Percentiles rank a stretch among this genome's conserved stretches.
Conservation (phyloP, 1,140 invertebrate species). For the Pseudachorutes palmiensis region DNA sequence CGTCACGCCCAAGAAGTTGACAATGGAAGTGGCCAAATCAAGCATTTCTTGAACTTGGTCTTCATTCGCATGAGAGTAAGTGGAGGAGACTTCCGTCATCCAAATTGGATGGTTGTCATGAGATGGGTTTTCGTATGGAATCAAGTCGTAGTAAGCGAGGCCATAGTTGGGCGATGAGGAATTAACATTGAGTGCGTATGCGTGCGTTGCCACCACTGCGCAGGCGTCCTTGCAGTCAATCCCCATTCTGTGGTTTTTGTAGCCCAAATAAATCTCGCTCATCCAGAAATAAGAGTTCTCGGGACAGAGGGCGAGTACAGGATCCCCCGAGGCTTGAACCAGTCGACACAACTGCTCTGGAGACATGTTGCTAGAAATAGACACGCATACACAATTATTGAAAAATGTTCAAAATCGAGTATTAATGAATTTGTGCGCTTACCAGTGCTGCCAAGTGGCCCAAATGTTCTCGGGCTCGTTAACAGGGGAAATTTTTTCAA, state of each 20-base stretch:
- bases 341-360: conserved; percentile 22
- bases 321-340: conserved; percentile 9
- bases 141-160: conserved; percentile 20
- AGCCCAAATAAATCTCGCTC: conserved; percentile 10
- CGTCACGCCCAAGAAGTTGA: conserved; percentile 23
- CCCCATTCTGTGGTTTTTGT: neutral
- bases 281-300: conserved; percentile 28
- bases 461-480: conserved; percentile 30
- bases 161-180: neutral
- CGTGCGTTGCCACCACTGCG: conserved; percentile 16
- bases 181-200: conserved; percentile 17
- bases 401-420: neutral
- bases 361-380: conserved; percentile 24
- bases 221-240: conserved; percentile 10
- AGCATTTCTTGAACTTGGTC: conserved; percentile 27
- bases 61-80: conserved; percentile 6
- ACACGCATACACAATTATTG: no score
- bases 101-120: neutral
- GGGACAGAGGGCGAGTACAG: conserved; percentile 18
- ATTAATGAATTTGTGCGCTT: no score
- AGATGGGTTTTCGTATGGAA: neutral
- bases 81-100: conserved; percentile 19
- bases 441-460: conserved; percentile 26
- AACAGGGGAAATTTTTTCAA: conserved; percentile 23
- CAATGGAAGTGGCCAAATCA: conserved; percentile 17